These are phyloP conservation scores for Pampus argenteus DNA, from an alignment of 2,797 vertebrate species.

Conservation along the genomic window DNA sequence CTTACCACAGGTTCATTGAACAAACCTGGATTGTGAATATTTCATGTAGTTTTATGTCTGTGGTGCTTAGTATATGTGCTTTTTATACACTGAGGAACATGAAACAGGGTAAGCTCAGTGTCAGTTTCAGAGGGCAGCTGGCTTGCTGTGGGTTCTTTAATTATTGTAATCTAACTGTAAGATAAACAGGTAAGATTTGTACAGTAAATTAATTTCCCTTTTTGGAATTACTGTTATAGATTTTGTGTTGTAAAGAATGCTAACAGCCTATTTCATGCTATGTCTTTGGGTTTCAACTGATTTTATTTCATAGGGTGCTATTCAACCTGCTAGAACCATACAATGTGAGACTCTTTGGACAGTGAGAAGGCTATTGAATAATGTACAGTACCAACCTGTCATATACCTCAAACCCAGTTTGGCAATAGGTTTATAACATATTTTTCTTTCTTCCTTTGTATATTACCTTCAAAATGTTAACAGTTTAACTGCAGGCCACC, in stretches of 20 bases:
- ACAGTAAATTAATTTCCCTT: slow-evolving; percentile 98
- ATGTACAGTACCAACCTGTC: slow-evolving; percentile 94
- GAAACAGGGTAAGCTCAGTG: slow-evolving; percentile 93
- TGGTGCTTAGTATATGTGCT: slow-evolving; percentile 81
- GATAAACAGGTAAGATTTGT: slow-evolving; percentile 91
- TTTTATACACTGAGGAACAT: slow-evolving; percentile 84
- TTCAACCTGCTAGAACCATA: slow-evolving; percentile 91
- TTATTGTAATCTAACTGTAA: slow-evolving; percentile 91
- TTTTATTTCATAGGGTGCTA: slow-evolving; percentile 97
- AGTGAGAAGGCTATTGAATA: slow-evolving; percentile 90
- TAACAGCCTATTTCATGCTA: slow-evolving; percentile 75
- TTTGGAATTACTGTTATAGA: slow-evolving; percentile 90
- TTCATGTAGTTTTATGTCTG: slow-evolving; percentile 79
- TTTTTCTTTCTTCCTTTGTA: slow-evolving; percentile 82
- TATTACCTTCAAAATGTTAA: slow-evolving; percentile 84
- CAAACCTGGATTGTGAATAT: slow-evolving; percentile 82
- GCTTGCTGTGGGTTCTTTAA: slow-evolving; percentile 94
- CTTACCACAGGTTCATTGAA: slow-evolving; percentile 74
- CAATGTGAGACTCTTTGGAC: slow-evolving; percentile 93
- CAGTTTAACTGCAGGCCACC: slow-evolving; percentile 70
- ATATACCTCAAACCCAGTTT: slow-evolving; percentile 99
- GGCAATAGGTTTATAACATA: slow-evolving; percentile 93
- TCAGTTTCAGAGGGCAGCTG: slow-evolving; percentile 93
- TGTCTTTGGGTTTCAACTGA: slow-evolving; percentile 86
- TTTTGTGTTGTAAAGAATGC: slow-evolving; percentile 94